Conservation (phyloP, 2,888 invertebrate genomes). For the Halictus ligatus region DNA sequence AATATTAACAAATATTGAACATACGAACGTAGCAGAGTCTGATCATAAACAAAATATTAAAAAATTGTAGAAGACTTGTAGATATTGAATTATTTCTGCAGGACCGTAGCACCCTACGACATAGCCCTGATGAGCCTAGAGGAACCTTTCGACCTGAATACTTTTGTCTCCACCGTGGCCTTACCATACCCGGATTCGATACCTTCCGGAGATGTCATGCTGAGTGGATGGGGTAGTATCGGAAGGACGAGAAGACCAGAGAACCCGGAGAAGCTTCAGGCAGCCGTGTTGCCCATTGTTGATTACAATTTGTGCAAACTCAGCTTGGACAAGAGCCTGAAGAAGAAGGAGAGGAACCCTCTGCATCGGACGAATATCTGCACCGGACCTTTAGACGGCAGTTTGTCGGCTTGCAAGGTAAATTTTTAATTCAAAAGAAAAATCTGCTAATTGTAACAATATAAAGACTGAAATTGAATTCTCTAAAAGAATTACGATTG, state of each 20-base stretch:
- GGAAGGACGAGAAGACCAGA: constrained; percentile 55
- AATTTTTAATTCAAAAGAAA: not conserved
- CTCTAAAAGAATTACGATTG: no score
- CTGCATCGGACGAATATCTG: constrained; percentile 84
- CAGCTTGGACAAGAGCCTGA: constrained; percentile 65
- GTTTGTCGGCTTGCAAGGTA: constrained; percentile 84
- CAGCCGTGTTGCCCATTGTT: constrained; percentile 70
- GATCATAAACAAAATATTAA: no score
- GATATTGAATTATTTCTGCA: constrained; percentile 26
- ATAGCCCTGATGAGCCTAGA: constrained; percentile 74
- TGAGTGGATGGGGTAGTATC: constrained; percentile 85
- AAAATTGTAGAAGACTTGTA: no score
- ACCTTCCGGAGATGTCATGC: constrained; percentile 78
- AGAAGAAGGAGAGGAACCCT: constrained; percentile 65
- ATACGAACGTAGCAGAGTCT: no score
- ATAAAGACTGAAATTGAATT: not conserved
- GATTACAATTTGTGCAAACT: constrained; percentile 71
- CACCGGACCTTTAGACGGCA: constrained; percentile 83
- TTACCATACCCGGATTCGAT: constrained; percentile 78
- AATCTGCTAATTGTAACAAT: not conserved
- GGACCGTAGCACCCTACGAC: constrained; percentile 76
- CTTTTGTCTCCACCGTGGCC: constrained; percentile 80
- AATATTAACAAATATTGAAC: no score
- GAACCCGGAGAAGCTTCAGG: constrained; percentile 75
- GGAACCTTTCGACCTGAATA: constrained; percentile 76